These are phyloP conservation scores for Chrysocyon brachyurus DNA, from an alignment of 2,797 vertebrate species.

Conservation along the genomic window DNA sequence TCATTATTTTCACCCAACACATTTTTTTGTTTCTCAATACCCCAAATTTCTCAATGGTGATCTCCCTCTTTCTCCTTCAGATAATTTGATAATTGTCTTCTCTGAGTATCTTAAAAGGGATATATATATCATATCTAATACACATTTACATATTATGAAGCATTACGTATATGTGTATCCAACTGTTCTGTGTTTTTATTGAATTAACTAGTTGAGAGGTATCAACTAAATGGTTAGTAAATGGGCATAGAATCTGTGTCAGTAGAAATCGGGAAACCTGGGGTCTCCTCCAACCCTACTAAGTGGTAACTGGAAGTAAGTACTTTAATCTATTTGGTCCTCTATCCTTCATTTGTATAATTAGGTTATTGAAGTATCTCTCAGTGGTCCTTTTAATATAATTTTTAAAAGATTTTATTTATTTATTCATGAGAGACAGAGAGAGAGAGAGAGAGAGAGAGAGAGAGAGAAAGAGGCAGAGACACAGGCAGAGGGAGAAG, in stretches of 20 bases:
- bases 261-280: background rate
- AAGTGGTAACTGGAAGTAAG: background rate
- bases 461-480: no score
- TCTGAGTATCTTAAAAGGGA: background rate
- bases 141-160: no score
- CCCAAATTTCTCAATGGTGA: background rate
- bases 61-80: background rate
- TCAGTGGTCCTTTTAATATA: background rate
- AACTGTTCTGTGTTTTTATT: background rate
- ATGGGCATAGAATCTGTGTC: background rate
- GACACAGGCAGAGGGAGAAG: no score
- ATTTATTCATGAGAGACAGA: no score
- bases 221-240: background rate
- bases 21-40: background rate
- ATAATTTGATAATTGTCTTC: background rate
- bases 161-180: no score
- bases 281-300: background rate
- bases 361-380: background rate
- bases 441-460: no score
- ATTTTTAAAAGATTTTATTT: no score
- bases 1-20: conserved; percentile 15
- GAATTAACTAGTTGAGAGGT: background rate
- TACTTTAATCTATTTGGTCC: background rate
- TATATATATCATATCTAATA: no score
- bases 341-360: background rate